Percentiles rank a stretch among this genome's conserved stretches.
phyloP scores from a whole-genome alignment of 2,888 invertebrate species.

The Cyclophora albipunctata region DNA sequence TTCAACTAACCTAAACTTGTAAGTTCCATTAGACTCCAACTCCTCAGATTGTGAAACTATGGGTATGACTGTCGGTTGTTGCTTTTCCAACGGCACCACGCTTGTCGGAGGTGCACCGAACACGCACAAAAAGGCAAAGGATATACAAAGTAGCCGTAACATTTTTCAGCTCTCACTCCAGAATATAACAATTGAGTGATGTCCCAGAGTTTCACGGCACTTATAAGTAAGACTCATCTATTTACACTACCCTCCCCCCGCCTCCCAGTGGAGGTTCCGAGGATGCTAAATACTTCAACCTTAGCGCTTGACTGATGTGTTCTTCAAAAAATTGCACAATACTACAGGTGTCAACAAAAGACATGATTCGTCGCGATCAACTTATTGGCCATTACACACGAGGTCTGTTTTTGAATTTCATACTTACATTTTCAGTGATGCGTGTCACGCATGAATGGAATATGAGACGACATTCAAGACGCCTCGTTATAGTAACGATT shows the following conservation, averaged over 20 bases:
- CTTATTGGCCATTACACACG: conserved; percentile 30
- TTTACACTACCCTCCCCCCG: conserved; percentile 72
- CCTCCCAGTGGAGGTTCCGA: conserved; percentile 59
- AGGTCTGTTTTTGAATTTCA: conserved; percentile 24
- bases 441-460: conserved; percentile 5
- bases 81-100: conserved; percentile 45
- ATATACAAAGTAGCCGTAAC: conserved; percentile 39
- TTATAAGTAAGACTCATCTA: conserved; percentile 70
- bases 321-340: conserved; percentile 71
- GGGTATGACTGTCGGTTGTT: conserved; percentile 60
- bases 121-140: conserved; percentile 30
- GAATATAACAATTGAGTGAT: conserved; percentile 57
- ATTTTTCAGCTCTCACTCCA: conserved; percentile 47
- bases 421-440: conserved; percentile 26
- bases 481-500: not conserved
- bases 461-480: not conserved
- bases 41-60: conserved; percentile 71
- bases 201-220: conserved; percentile 60
- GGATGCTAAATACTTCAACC: conserved; percentile 73
- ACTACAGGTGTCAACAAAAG: conserved; percentile 62
- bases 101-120: conserved; percentile 41
- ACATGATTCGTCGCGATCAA: conserved; percentile 48
- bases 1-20: conserved; percentile 61
- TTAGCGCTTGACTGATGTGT: conserved; percentile 65
- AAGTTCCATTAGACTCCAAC: conserved; percentile 68